phyloP scores from a whole-genome alignment of 2,113 vertebrate species.

The Charina bottae region DNA sequence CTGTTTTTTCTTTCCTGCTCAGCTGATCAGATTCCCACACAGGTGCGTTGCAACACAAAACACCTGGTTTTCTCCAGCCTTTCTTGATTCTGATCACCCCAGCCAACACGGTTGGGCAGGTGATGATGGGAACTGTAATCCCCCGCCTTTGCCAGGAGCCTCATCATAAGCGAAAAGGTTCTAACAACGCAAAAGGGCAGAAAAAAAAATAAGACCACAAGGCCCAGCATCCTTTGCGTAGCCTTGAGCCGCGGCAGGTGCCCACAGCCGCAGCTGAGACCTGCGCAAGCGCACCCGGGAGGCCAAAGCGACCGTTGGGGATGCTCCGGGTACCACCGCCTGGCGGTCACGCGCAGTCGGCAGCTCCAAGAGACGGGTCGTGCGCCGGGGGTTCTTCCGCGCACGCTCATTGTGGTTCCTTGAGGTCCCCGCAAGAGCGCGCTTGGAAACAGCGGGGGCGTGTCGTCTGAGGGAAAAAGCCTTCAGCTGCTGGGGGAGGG shows the following conservation, averaged over 20 bases:
- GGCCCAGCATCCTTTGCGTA: conserved; percentile 43
- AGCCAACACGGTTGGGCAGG: neutral
- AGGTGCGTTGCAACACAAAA: neutral
- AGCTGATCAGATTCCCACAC: neutral
- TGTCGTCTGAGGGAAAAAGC: conserved; percentile 33
- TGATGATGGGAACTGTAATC: neutral
- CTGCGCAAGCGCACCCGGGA: neutral
- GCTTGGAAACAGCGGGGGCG: conserved; percentile 40
- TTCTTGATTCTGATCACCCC: neutral
- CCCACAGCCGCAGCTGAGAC: neutral
- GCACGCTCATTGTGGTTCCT: neutral
- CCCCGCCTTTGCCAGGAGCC: neutral
- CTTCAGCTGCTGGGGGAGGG: too few species aligned
- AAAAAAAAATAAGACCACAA: neutral
- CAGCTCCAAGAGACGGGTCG: neutral
- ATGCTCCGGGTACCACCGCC: neutral
- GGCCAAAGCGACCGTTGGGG: neutral
- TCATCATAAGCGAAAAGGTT: neutral
- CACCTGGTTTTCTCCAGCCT: neutral
- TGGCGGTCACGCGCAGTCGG: neutral
- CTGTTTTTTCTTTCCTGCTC: neutral
- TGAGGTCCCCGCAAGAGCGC: neutral
- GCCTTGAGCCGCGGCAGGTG: neutral
- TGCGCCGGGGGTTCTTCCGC: neutral
- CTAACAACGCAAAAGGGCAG: neutral